Evolutionary conservation across 2,113 vertebrate genomes (phyloP).

Genomic region (Lasiurus borealis): DNA sequence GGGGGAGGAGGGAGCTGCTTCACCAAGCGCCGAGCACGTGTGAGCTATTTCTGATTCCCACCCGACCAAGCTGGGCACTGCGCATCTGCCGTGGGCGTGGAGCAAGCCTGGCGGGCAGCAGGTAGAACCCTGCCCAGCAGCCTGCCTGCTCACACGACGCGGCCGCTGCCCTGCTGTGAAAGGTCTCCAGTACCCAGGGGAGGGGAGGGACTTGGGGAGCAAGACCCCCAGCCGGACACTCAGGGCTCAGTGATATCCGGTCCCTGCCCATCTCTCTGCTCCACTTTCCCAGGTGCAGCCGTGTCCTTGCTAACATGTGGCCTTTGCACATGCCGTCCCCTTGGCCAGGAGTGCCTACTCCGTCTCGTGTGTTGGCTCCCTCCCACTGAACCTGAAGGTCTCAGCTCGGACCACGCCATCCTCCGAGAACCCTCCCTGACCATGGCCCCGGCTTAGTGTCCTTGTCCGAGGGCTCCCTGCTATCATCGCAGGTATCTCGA

Average conservation of each 20-base stretch:
- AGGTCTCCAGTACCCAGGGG: background rate
- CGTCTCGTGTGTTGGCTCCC: background rate
- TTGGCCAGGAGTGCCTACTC: background rate
- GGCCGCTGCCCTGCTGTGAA: background rate
- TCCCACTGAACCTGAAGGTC: background rate
- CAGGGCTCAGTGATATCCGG: background rate
- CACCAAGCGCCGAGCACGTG: conserved; percentile 62
- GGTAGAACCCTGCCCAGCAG: background rate
- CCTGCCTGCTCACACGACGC: background rate
- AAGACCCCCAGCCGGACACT: background rate
- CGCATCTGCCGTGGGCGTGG: conserved; percentile 41
- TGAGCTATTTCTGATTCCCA: conserved; percentile 81
- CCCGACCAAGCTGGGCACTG: conserved; percentile 14
- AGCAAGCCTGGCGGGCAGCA: background rate
- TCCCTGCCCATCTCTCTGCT: background rate
- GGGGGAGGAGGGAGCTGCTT: conserved; percentile 42
- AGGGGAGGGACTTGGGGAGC: too few species aligned
- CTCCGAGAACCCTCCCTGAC: background rate
- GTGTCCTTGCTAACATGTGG: background rate
- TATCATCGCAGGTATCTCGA: background rate
- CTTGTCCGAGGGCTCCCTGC: background rate
- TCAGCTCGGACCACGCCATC: background rate
- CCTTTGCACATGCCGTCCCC: background rate
- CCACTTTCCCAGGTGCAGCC: background rate
- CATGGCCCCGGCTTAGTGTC: background rate